Percentiles rank a stretch among this genome's conserved stretches.
These are phyloP conservation scores for Rotaria sp. DNA, from an alignment of 2,888 invertebrate species.

Conservation along the genomic window DNA sequence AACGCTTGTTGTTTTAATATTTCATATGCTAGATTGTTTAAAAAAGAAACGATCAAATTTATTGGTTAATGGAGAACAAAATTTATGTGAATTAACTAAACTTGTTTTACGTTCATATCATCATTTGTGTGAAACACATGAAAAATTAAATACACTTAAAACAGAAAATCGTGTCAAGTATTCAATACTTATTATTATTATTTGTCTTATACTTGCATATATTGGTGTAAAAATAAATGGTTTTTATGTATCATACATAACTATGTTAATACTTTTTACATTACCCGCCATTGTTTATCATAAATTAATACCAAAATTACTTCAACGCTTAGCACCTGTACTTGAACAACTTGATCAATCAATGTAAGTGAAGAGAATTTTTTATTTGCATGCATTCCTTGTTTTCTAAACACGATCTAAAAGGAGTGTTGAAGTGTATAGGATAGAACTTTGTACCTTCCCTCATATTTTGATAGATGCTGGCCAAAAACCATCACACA, in stretches of 20 bases:
- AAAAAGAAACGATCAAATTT: conserved; percentile 8
- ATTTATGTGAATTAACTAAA: not conserved
- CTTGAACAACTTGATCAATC: conserved; percentile 9
- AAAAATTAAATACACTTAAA: not conserved
- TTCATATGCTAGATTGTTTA: conserved; percentile 13
- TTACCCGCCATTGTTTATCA: conserved; percentile 16
- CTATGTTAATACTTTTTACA: conserved; percentile 15
- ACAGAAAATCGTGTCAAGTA: conserved; percentile 1
- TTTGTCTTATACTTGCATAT: not conserved
- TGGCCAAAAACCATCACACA: no score
- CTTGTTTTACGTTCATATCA: conserved; percentile 18
- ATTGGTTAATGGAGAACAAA: not conserved
- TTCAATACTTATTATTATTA: not conserved
- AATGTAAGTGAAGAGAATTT: not conserved
- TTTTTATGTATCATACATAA: conserved; percentile 4
- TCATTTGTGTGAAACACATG: not conserved
- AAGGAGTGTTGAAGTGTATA: no score
- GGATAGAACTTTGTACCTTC: no score
- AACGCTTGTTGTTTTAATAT: not conserved
- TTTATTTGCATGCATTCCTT: not conserved
- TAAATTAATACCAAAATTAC: conserved; percentile 9
- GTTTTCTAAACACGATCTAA: no score
- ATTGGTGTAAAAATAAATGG: not conserved
- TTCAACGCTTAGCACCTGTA: not conserved
- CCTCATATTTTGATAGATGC: no score